A percentile compares a stretch with the other conserved stretches of the same genome.
These are phyloP conservation scores for Bombus impatiens DNA, from an alignment of 1,140 invertebrate genomes.

Conservation along the genomic window DNA sequence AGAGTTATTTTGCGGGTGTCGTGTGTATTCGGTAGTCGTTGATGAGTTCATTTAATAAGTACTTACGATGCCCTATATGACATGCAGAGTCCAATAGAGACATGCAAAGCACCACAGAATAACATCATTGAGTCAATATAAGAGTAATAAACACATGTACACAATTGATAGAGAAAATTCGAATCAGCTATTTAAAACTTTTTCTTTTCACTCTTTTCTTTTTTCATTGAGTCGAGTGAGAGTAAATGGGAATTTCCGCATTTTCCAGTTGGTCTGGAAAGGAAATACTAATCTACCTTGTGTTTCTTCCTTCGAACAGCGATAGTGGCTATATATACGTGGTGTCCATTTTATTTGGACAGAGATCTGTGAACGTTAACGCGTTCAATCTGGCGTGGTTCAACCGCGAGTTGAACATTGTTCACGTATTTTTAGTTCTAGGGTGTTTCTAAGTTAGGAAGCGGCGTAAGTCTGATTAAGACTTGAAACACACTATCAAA, in stretches of 20 bases:
- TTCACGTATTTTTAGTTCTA: neutral
- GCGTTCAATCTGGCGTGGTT: conserved; percentile 30
- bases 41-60: conserved; percentile 75
- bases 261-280: conserved; percentile 1
- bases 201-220: neutral
- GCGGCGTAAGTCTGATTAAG: neutral
- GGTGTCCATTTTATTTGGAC: neutral
- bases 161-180: conserved; percentile 68
- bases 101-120: conserved; percentile 81
- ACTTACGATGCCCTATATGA: conserved; percentile 81
- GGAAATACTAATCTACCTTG: conserved; percentile 29
- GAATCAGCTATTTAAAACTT: conserved; percentile 25
- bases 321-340: neutral
- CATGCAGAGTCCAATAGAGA: conserved; percentile 82
- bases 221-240: neutral
- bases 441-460: neutral
- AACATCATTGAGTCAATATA: conserved; percentile 79
- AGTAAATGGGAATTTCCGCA: conserved; percentile 2
- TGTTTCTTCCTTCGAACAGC: neutral
- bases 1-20: conserved; percentile 53
- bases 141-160: conserved; percentile 74
- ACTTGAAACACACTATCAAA: neutral
- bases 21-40: conserved; percentile 68
- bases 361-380: neutral
- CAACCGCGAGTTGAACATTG: neutral